phyloP scores from a whole-genome alignment of 2,888 invertebrate genomes.

The Mesoligia furuncula region DNA sequence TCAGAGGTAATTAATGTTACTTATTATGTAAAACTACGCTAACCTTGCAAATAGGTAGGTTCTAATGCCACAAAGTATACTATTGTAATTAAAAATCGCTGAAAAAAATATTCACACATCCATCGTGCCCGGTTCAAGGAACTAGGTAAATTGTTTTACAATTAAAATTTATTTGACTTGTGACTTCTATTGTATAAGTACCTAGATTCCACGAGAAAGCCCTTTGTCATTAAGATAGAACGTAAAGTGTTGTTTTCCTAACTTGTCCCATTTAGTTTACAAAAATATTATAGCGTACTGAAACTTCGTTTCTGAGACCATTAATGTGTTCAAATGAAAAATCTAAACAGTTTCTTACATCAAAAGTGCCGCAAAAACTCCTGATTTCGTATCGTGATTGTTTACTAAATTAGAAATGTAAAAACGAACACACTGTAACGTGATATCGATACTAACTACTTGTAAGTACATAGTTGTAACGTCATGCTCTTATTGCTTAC shows the following conservation, averaged over 20 bases:
- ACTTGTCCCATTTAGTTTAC: neutral
- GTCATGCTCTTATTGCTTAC: slow-evolving; percentile 55
- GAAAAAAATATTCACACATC: slow-evolving; percentile 25
- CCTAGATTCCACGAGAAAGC: slow-evolving; percentile 41
- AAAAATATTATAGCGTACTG: neutral
- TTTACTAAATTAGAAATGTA: neutral
- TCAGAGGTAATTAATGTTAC: slow-evolving; percentile 8
- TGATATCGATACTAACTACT: slow-evolving; percentile 19
- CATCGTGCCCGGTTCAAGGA: slow-evolving; percentile 52
- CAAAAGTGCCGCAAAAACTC: neutral
- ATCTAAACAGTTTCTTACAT: neutral
- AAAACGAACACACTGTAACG: slow-evolving; percentile 7
- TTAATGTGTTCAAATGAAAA: neutral
- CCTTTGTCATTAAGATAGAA: slow-evolving; percentile 31
- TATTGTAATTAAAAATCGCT: slow-evolving; percentile 17
- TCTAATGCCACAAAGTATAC: slow-evolving; percentile 9
- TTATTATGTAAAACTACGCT: slow-evolving; percentile 25
- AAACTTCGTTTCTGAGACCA: neutral
- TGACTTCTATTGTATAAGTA: slow-evolving; percentile 46
- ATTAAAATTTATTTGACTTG: slow-evolving; percentile 61
- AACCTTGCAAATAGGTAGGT: slow-evolving; percentile 18
- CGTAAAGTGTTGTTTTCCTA: neutral
- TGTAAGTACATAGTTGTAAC: slow-evolving; percentile 26
- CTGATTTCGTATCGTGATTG: neutral
- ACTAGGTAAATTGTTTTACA: slow-evolving; percentile 53